A percentile compares a stretch with the other conserved stretches of the same genome.
These are phyloP conservation scores for Axinella damicornis DNA, from an alignment of 37 sponge, comb jelly and placozoan genomes.

Conservation along the genomic window DNA sequence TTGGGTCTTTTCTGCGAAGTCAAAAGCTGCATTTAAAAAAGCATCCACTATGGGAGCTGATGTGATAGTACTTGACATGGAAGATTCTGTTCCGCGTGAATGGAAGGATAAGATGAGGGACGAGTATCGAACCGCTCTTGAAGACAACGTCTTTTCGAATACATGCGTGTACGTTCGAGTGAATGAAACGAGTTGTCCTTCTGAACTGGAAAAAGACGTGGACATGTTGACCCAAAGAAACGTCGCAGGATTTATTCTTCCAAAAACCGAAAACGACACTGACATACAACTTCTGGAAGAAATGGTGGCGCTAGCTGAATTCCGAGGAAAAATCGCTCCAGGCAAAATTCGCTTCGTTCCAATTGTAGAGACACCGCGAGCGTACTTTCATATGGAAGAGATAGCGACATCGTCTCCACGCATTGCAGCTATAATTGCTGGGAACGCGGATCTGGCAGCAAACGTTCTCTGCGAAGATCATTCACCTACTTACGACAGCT, in stretches of 20 bases:
- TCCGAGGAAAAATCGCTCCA: neutral
- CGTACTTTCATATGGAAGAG: conserved; percentile 10
- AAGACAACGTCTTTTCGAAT: neutral
- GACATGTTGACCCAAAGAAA: neutral
- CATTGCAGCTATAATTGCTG: neutral
- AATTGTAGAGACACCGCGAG: conserved; percentile 3
- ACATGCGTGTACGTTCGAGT: conserved; percentile 4
- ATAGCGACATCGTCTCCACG: conserved; percentile 4
- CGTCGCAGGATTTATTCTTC: conserved; percentile 20
- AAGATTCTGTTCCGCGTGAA: conserved; percentile 3
- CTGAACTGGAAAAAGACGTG: neutral
- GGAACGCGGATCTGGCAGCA: conserved; percentile 41
- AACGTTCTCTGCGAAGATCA: conserved; percentile 39
- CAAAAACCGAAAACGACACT: neutral
- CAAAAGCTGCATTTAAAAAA: no score
- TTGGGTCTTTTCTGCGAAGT: no score
- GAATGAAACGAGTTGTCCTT: neutral
- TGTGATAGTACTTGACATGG: conserved; percentile 12
- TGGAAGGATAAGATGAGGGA: neutral
- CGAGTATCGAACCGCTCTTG: neutral
- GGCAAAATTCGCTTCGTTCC: neutral
- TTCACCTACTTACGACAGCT: conserved; percentile 21
- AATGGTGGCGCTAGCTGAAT: neutral
- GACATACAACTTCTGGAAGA: neutral
- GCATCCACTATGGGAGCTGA: neutral